These are phyloP conservation scores for Dendrophyllia cribrosa DNA, from an alignment of 64 coral and sea anemone genomes.

Conservation along the genomic window DNA sequence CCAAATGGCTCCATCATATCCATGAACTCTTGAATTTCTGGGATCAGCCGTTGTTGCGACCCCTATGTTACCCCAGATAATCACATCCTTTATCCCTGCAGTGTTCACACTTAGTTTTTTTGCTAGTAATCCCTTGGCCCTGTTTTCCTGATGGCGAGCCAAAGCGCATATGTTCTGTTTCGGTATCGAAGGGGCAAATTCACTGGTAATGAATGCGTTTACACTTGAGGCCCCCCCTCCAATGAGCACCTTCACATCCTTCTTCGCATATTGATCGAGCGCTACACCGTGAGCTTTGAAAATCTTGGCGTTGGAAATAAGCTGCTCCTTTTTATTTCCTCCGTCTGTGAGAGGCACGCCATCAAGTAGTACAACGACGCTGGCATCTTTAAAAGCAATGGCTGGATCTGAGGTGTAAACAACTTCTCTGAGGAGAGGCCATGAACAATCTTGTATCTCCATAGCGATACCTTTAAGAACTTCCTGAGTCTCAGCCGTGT, in stretches of 20 bases:
- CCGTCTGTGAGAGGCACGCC: slow-evolving; percentile 1
- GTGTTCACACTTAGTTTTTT: slow-evolving; percentile 91
- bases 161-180: slow-evolving; percentile 85
- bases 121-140: slow-evolving; percentile 83
- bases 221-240: slow-evolving; percentile 80
- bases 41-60: slow-evolving; percentile 66
- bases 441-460: slow-evolving; percentile 95
- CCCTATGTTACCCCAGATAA: slow-evolving; percentile 94
- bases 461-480: slow-evolving; percentile 76
- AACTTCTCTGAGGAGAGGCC: slow-evolving; percentile 77
- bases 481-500: slow-evolving; percentile 67
- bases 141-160: slow-evolving; percentile 88
- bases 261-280: slow-evolving; percentile 81
- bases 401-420: slow-evolving; percentile 71
- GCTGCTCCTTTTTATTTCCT: slow-evolving; percentile 56
- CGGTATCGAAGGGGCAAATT: slow-evolving; percentile 92
- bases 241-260: slow-evolving; percentile 87
- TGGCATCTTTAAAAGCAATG: slow-evolving; percentile 75
- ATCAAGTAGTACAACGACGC: slow-evolving; percentile 81
- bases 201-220: slow-evolving; percentile 72
- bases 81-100: slow-evolving; percentile 88
- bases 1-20: slow-evolving; percentile 98
- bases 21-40: slow-evolving; percentile 80
- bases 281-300: slow-evolving; percentile 87
- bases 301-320: slow-evolving; percentile 66